These are phyloP conservation scores for Sinodicranocentrus sp. DNA, from an alignment of 2,888 invertebrate genomes.

Conservation along the genomic window DNA sequence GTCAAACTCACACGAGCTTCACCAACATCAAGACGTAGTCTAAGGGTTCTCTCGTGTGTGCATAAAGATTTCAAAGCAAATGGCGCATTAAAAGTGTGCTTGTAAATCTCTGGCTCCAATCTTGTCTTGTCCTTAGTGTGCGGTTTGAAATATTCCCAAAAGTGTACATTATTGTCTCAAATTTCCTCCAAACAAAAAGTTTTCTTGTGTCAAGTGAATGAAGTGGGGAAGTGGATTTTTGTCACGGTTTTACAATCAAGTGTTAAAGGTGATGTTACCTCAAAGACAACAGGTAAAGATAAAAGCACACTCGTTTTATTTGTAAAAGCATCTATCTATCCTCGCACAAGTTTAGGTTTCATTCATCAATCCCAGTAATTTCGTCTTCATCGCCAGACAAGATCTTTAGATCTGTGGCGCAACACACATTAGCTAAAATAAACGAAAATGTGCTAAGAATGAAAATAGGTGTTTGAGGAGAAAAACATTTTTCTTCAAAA, in stretches of 20 bases:
- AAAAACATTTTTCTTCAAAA: slow-evolving; percentile 39
- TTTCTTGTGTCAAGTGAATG: slow-evolving; percentile 25
- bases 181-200: slow-evolving; percentile 60
- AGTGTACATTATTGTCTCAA: slow-evolving; percentile 61
- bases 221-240: slow-evolving; percentile 36
- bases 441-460: slow-evolving; percentile 34
- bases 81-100: slow-evolving; percentile 45
- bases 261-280: slow-evolving; percentile 52
- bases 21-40: slow-evolving; percentile 44
- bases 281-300: slow-evolving; percentile 57
- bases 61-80: slow-evolving; percentile 35
- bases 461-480: slow-evolving; percentile 16
- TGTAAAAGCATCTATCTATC: background rate
- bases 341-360: slow-evolving; percentile 20
- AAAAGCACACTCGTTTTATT: slow-evolving; percentile 28
- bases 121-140: slow-evolving; percentile 25
- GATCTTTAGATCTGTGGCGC: slow-evolving; percentile 13
- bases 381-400: slow-evolving; percentile 14
- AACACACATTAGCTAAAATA: slow-evolving; percentile 32
- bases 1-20: slow-evolving; percentile 68
- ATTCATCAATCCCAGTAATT: slow-evolving; percentile 28
- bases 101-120: slow-evolving; percentile 67
- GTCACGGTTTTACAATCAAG: slow-evolving; percentile 65
- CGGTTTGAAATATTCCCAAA: background rate
- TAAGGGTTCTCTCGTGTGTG: slow-evolving; percentile 41